phyloP scores from a whole-genome alignment of 2,888 invertebrate species.

The Allygus modestus region DNA sequence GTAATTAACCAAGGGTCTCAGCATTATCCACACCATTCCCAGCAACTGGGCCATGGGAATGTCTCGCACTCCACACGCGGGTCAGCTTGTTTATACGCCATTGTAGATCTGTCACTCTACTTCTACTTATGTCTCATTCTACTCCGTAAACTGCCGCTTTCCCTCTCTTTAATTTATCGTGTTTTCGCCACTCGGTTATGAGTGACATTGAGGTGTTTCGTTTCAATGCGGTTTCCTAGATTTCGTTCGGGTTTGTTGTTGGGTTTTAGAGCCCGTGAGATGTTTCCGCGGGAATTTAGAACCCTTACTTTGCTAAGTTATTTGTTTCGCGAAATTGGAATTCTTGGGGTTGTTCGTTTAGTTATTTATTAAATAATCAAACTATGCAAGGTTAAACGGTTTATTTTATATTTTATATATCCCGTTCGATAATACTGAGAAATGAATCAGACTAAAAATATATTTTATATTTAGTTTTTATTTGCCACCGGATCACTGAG shows the following conservation, averaged over 20 bases:
- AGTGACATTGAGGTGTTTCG: neutral
- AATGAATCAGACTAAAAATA: too few relatives aligned
- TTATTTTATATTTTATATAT: too few relatives aligned
- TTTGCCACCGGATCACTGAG: too few relatives aligned
- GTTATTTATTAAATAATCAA: too few relatives aligned
- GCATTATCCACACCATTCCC: conserved; percentile 46
- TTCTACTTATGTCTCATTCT: conserved; percentile 2
- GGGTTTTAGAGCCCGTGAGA: neutral
- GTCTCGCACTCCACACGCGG: neutral
- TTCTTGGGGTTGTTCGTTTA: too few relatives aligned
- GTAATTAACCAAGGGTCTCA: conserved; percentile 12
- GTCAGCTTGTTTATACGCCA: conserved; percentile 36
- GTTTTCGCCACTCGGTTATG: neutral
- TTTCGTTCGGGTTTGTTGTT: neutral
- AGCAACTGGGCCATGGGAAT: conserved; percentile 35
- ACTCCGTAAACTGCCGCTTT: neutral
- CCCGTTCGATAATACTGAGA: too few relatives aligned
- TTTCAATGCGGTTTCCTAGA: neutral
- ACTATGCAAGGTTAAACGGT: too few relatives aligned
- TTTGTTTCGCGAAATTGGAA: too few relatives aligned
- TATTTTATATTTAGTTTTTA: too few relatives aligned
- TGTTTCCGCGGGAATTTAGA: too few relatives aligned
- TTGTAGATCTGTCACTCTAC: conserved; percentile 32
- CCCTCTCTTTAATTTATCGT: conserved; percentile 5
- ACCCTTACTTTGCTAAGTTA: too few relatives aligned